Evolutionary conservation across 2,888 invertebrate genomes (phyloP), one percentile per base, ranked within the genome.

Genomic region (Drosophila subquinaria): DNA sequence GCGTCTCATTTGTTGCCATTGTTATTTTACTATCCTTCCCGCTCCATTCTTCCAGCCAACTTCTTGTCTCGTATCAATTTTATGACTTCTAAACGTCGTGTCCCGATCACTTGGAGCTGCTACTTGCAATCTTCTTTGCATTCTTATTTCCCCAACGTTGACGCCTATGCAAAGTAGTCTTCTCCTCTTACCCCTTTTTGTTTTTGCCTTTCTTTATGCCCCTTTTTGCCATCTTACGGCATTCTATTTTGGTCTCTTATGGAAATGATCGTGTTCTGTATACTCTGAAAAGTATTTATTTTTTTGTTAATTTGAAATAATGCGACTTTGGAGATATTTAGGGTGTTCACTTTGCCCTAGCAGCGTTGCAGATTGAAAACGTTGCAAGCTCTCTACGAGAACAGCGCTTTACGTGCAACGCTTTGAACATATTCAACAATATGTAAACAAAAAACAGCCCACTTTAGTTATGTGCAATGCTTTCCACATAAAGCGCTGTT

Each of bases 71-170:
- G 33, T 17, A 27, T 17, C 40, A 48, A 48, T 48, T 60, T 69
- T 13, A 48, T 50, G 52, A 61, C 52, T 56, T 50, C 20, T 53
- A 43, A 56, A 23, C 20, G 40, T 45, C 66, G 66, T 65, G 48
- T 63, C 11, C 35, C 52, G 51, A 70, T 75, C 48, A 63, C 30
- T 67, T 61, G 10, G 30, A 36, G 51, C 57, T 45, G 47, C 62
- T 63, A 64, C 62, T 80, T 57, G 69, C 62, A 60, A 76, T 80
- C 27, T 50, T 53, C 67, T 52, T 60, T 67, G 73, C 43, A 53
- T 68, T 81, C 85, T 86, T 86, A 86, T 81, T 64, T 55, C 17
- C 77, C 38, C 57, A 38, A 20, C 17, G 36, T 33, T 48, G 35
- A 40, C 43, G 56, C 11, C 15, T 52, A 76, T 57, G 63, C 66